Evolutionary conservation across 2,888 invertebrate species (phyloP).

Genomic region (Cyclophora albipunctata): DNA sequence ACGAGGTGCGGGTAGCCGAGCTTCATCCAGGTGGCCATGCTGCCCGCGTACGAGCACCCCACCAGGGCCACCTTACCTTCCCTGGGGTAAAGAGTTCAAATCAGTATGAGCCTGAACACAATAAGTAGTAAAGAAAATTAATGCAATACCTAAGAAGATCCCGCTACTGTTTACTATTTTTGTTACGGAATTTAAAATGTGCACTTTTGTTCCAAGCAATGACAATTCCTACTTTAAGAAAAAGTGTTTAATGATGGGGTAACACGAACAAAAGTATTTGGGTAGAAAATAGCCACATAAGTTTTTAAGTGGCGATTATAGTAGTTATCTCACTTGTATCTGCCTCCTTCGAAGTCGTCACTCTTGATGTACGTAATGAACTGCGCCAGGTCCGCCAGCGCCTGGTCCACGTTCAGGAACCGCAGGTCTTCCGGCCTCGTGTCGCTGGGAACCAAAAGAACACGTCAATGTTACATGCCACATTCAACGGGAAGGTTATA

Average conservation of each 20-base stretch:
- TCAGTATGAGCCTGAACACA: neutral
- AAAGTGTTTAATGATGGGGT: too few species aligned
- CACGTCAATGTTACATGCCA: neutral
- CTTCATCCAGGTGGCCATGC: conserved; percentile 76
- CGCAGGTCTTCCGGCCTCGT: conserved; percentile 66
- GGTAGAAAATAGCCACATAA: too few species aligned
- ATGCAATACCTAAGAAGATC: too few species aligned
- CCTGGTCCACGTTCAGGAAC: conserved; percentile 77
- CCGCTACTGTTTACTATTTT: too few species aligned
- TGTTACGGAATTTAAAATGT: too few species aligned
- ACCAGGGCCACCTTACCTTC: conserved; percentile 63
- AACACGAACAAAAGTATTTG: too few species aligned
- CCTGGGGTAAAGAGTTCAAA: conserved; percentile 20
- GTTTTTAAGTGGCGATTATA: too few species aligned
- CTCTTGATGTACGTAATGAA: conserved; percentile 74
- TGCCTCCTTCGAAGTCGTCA: conserved; percentile 42
- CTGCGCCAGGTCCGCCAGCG: conserved; percentile 78
- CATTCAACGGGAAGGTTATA: too few species aligned
- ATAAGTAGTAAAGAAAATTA: too few species aligned
- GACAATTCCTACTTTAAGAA: too few species aligned
- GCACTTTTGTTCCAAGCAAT: too few species aligned
- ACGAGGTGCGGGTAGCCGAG: conserved; percentile 76
- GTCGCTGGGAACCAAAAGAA: conserved; percentile 46
- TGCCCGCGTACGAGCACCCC: conserved; percentile 77
- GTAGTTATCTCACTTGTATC: conserved; percentile 31